Conservation (phyloP, 2,113 vertebrate species). For the Kobus ellipsiprymnus region DNA sequence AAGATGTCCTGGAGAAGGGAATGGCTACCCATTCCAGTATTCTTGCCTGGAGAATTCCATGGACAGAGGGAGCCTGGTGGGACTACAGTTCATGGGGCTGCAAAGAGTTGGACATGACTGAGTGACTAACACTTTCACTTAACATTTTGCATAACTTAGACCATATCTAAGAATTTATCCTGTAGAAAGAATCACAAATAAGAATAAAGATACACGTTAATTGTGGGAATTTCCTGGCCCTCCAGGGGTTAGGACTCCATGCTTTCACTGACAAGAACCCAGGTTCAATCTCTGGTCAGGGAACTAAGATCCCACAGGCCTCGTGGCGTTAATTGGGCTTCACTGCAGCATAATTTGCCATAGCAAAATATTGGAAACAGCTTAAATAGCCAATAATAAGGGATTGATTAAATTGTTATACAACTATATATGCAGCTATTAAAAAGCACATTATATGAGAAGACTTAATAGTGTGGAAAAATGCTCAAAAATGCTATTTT, state of each 20-base stretch:
- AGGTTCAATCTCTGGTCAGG: neutral
- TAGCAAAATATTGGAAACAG: neutral
- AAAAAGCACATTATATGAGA: neutral
- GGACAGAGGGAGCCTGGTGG: neutral
- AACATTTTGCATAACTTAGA: neutral
- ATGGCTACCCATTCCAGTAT: neutral
- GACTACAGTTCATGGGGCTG: neutral
- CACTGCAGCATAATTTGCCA: neutral
- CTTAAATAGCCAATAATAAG: neutral
- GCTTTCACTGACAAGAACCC: neutral
- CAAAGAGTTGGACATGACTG: neutral
- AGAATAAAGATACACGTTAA: neutral
- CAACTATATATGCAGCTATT: neutral
- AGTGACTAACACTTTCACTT: neutral
- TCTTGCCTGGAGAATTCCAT: neutral
- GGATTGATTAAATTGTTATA: neutral
- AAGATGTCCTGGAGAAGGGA: neutral
- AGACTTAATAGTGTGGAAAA: neutral
- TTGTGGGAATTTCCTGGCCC: neutral
- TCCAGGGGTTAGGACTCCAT: neutral
- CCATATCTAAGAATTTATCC: neutral
- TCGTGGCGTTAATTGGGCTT: neutral
- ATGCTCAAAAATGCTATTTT: neutral
- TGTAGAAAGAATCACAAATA: slow-evolving; percentile 17
- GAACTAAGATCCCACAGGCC: neutral